A percentile compares a stretch with the other conserved stretches of the same genome.
Evolutionary conservation across 1,140 invertebrate genomes (phyloP).

Genomic region (Drosophila pseudoobscura): DNA sequence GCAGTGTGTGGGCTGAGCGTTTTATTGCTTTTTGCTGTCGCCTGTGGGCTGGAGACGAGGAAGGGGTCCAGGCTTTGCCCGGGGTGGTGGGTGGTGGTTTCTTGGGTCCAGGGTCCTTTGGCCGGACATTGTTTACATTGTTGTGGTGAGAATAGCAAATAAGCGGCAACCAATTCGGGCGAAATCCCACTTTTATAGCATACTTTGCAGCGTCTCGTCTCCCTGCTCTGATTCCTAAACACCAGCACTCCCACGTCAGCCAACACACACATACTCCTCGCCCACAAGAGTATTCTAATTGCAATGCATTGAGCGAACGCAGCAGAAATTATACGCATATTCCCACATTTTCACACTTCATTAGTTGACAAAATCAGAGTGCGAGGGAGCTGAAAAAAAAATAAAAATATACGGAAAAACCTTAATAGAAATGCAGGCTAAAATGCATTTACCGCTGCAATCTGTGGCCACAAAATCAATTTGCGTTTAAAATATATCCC

Average conservation of each 20-base stretch:
- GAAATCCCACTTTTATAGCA: conserved; percentile 45
- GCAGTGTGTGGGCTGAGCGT: conserved; percentile 35
- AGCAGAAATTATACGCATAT: conserved; percentile 51
- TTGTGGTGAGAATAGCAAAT: conserved; percentile 80
- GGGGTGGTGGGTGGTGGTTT: conserved; percentile 30
- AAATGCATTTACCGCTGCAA: conserved; percentile 75
- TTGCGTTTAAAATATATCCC: conserved; percentile 63
- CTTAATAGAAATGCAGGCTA: conserved; percentile 31
- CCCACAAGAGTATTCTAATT: conserved; percentile 64
- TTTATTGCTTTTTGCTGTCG: conserved; percentile 76
- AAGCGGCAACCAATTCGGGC: conserved; percentile 64
- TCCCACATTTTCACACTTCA: conserved; percentile 66
- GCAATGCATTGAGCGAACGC: conserved; percentile 53
- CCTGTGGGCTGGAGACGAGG: conserved; percentile 27
- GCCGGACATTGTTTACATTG: conserved; percentile 68
- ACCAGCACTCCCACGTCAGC: background rate
- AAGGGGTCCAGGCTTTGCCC: conserved; percentile 11
- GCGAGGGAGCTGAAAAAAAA: background rate
- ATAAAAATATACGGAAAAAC: conserved; percentile 27
- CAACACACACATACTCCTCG: background rate
- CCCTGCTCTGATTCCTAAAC: too few relatives aligned
- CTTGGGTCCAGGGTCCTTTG: conserved; percentile 32
- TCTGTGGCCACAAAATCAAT: conserved; percentile 80
- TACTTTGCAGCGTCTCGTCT: conserved; percentile 27
- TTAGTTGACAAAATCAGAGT: conserved; percentile 56